Evolutionary conservation across 2,888 invertebrate species (phyloP).

Genomic region (Xestoiulus laeticollis): DNA sequence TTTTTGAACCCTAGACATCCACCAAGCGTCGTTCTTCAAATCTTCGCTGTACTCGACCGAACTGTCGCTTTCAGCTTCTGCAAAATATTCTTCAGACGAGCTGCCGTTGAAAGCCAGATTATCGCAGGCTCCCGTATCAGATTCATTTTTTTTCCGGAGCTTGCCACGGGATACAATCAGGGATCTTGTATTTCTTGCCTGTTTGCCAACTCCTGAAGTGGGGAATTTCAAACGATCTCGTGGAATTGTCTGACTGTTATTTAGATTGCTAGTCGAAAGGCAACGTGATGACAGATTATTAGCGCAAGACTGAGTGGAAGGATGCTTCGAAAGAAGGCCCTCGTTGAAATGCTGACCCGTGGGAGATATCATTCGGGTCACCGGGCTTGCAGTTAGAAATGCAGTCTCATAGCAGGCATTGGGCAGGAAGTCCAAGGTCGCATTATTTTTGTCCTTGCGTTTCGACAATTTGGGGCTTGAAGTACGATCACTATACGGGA

Average conservation of each 20-base stretch:
- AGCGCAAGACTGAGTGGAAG: no score
- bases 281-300: background rate
- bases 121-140: constrained; percentile 51
- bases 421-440: background rate
- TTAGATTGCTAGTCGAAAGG: background rate
- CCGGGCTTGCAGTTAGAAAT: constrained; percentile 63
- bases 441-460: background rate
- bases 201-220: background rate
- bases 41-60: background rate
- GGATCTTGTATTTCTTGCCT: background rate
- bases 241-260: background rate
- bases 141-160: background rate
- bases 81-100: background rate
- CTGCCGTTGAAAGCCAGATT: constrained; percentile 44
- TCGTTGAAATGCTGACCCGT: constrained; percentile 49
- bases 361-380: constrained; percentile 61
- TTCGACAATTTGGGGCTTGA: constrained; percentile 29
- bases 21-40: background rate
- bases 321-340: background rate
- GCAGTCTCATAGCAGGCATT: constrained; percentile 62
- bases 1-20: background rate
- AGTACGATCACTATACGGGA: background rate
- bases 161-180: constrained; percentile 1
- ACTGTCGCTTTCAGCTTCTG: background rate
- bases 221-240: background rate